Percentiles rank a stretch among this genome's conserved stretches.
These are phyloP conservation scores for Watsonalla cultraria DNA, from an alignment of 2,888 invertebrate species.

Conservation along the genomic window DNA sequence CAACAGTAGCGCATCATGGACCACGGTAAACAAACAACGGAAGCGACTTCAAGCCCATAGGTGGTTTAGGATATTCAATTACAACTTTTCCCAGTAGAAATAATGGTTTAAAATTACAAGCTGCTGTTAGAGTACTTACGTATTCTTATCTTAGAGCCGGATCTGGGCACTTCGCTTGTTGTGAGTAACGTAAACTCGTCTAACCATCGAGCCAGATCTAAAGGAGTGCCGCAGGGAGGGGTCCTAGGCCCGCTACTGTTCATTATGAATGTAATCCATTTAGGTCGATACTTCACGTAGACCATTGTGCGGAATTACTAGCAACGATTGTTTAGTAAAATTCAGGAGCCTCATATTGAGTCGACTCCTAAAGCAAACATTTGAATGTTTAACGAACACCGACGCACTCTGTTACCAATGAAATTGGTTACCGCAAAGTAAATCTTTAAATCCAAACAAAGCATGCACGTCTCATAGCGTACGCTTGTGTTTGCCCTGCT, in stretches of 20 bases:
- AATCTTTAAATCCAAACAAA: conserved; percentile 36
- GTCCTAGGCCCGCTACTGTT: conserved; percentile 32
- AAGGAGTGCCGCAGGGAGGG: conserved; percentile 44
- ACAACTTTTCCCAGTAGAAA: conserved; percentile 12
- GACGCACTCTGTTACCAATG: conserved; percentile 22
- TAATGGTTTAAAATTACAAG: conserved; percentile 23
- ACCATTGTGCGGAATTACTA: not conserved
- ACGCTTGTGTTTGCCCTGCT: conserved; percentile 41
- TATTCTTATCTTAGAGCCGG: conserved; percentile 42
- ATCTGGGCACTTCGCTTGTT: conserved; percentile 36
- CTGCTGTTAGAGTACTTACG: conserved; percentile 27
- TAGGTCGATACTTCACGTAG: not conserved
- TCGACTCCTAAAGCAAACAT: conserved; percentile 15
- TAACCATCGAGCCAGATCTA: conserved; percentile 31
- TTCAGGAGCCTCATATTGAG: not conserved
- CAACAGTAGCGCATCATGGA: conserved; percentile 47
- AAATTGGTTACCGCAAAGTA: conserved; percentile 30
- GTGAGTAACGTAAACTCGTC: conserved; percentile 16
- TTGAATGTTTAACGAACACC: conserved; percentile 16
- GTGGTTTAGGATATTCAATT: conserved; percentile 1
- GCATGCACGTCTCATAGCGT: conserved; percentile 16
- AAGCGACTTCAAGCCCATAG: conserved; percentile 18
- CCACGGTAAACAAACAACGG: conserved; percentile 38
- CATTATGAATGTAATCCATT: conserved; percentile 8
- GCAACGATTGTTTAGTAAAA: not conserved